Base-by-base conservation (phyloP, 1,140 invertebrate genomes). In the Ceratoteleas bidentatus region DNA sequence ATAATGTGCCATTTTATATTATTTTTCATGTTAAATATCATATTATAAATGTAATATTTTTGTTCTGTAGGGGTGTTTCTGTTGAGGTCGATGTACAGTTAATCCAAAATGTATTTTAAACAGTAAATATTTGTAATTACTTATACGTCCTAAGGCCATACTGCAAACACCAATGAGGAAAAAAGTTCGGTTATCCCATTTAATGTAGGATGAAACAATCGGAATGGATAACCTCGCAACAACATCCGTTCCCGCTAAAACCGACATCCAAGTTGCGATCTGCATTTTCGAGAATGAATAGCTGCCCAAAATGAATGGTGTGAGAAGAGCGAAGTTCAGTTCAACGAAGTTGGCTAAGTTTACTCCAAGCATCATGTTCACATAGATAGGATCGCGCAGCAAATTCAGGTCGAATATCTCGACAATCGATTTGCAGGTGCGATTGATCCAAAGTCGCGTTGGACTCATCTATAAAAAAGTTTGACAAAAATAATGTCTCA, bases 291-390 rank as follows among this genome's bases (percentile, higher is more conserved):
- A 87, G 66, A 94, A 94, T 11, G 92, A 58, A 58, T 92, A 90
- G 38, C 95, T 94, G 11, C 91, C 91, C 2, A 95, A 86, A 36
- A 95, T 94, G 33, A 95, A 94, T 14, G 95, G 94, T 2, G 94
- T 92, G 9, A 95, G 75, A 3, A 94, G 86, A 2, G 94, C 93
- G 82, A 95, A 95, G 84, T 95, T 95, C 2, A 94, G 92, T 85
- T 95, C 95, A 0, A 93, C 94, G 82, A 94, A 94, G 10, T 94
- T 93, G 0, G 94, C 94, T 1, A 95, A 85, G 0, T 94, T 94
- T 64, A 95, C 88, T 0, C 94, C 94, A n/a, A 94, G 73, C 89
- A 95, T 92, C 43, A 95, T 93, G 85, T 94, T 95, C 1, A 95
- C 87, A 72, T 93, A 94, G 56, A 92, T 87, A 7, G 91, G 90